Evolutionary conservation across 2,888 invertebrate genomes (phyloP).

Genomic region (Parnassius orleans): DNA sequence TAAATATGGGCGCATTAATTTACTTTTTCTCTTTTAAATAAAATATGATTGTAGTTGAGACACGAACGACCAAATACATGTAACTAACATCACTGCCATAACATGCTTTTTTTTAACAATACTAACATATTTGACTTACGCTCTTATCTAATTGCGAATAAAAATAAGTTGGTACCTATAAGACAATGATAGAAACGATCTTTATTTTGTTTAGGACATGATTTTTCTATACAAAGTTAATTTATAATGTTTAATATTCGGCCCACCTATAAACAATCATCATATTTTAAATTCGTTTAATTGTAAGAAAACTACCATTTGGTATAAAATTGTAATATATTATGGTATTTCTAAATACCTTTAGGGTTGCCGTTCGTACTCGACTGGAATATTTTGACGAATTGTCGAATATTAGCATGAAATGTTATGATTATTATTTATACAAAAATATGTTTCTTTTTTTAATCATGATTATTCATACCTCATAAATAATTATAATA

Average conservation of each 20-base stretch:
- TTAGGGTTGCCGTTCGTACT: too few relatives aligned
- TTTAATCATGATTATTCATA: too few relatives aligned
- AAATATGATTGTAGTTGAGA: background rate
- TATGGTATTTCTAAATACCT: background rate
- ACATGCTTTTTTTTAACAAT: background rate
- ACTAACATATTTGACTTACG: background rate
- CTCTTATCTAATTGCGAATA: background rate
- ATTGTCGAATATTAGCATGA: too few relatives aligned
- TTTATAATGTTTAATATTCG: background rate
- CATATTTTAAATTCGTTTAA: background rate
- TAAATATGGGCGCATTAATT: background rate
- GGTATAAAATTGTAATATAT: background rate
- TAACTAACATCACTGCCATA: conserved; percentile 8
- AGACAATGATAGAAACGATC: background rate
- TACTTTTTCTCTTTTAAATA: background rate
- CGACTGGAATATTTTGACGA: too few relatives aligned
- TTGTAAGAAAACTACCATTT: background rate
- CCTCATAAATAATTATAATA: too few relatives aligned
- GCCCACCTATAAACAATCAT: conserved; percentile 4
- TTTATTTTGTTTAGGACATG: too few relatives aligned
- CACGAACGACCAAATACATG: background rate
- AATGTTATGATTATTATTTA: too few relatives aligned
- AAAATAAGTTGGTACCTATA: background rate
- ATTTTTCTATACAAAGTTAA: background rate
- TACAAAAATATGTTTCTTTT: too few relatives aligned